Evolutionary conservation across 2,888 invertebrate genomes (phyloP), one percentile per base, ranked within the genome.

Genomic region (Leucophora obtusa): DNA sequence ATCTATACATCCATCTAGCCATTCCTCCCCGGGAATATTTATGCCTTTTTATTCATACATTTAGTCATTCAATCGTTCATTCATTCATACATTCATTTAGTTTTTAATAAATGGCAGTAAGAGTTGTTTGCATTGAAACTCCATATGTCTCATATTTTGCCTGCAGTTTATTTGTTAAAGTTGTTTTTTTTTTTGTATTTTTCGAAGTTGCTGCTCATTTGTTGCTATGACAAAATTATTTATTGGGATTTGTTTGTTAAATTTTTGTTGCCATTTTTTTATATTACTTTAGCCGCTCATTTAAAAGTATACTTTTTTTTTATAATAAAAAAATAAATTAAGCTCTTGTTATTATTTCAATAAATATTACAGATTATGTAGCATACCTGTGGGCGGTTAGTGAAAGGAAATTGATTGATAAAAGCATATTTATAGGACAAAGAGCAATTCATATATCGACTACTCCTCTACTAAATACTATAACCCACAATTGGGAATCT

Each of bases 321-420:
- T 43, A 65, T 24, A 56, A 28, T 24, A 28, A 56, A 56, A 63
- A 68, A 53, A 47, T 50, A 66, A 68, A 56, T 73, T 81, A 77
- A 81, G 77, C 73, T 59, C 60, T 66, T 77, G 59, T 70, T 77
- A 70, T 69, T 77, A 77, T 70, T 69, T 58, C 28, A 69, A 73
- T 69, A 63, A 65, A 68, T 58, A 10, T 71, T 68, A 43, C 62
- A 17, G 54, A 71, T 59, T 63, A 51, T 68, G 54, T 24, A 28
- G 80, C 15, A 76, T 76, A 76, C 35, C 68, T 68, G 51, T 50
- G 66, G 79, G 75, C 35, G 68, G 11, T 21, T 54, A 28, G 69
- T 54, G 14, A 33, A 58, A 59, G 15, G 5, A 51, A 65, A 43
- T 21, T 47, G 4, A 11, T 21, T 14, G 28, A 47, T 62, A 1